Evolutionary conservation across 1,140 invertebrate species (phyloP), one percentile per base, ranked within the genome.

Genomic region (Drosophila rhopaloa): DNA sequence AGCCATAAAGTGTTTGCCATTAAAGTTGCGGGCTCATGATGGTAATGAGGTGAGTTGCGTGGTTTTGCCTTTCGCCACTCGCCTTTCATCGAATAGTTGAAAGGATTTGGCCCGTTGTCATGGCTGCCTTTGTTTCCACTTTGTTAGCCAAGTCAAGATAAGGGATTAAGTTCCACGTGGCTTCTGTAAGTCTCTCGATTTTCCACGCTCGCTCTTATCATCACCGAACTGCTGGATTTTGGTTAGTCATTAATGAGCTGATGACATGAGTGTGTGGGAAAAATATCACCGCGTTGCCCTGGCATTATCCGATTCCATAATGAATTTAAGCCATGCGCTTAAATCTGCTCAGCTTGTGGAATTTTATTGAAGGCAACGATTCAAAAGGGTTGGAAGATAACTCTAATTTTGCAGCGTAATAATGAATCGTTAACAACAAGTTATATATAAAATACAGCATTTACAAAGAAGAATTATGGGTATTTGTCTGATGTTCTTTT

Each of bases 1-100:
- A 76, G 76, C 72, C 76, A 84, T 72, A 84, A 83, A 83, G 81
- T 84, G 76, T 63, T 55, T 66, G 71, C 71, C 74, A 71, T 83
- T 80, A 84, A 60, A 76, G 71, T 62, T 37, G 27, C 38, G 19
- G 44, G 11, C 27, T 41, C 0, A 13, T 35, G 46, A 8, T 5
- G 13, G 35, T 54, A 37, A 46, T 51, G 35, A 38, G 29, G 5
- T 8, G 19, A 16, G 14, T 58, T 50, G 40, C 81, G 53, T 47
- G 55, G 44, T 37, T 53, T 51, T 27, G 27, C 38, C 13, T 55
- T 37, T 48, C 44, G 24, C 27, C 32, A 10, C 46, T 27, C 37
- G 51, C 48, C 73, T 68, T 83, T 82, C 74, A 60, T 60, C 46
- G 60, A 81, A 71, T 58, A 72, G 51, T 70, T 82, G 62, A 79